Percentiles rank a stretch among this genome's conserved stretches.
These are phyloP conservation scores for Propithecus coquereli DNA, from an alignment of 2,113 vertebrate genomes.

Conservation along the genomic window DNA sequence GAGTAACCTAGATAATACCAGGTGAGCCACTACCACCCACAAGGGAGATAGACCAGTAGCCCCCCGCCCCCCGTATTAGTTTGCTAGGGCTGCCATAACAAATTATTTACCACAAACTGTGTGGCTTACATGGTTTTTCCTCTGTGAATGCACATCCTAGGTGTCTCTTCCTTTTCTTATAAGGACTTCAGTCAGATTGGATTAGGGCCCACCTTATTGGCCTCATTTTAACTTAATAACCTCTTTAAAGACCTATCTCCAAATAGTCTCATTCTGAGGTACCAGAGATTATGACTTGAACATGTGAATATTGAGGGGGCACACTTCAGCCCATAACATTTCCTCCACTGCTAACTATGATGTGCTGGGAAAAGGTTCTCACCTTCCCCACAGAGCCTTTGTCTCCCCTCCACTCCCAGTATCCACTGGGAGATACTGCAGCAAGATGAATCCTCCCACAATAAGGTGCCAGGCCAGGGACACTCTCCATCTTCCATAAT, in stretches of 20 bases:
- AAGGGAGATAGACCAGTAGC: background rate
- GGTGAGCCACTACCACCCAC: background rate
- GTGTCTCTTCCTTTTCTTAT: background rate
- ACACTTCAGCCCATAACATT: background rate
- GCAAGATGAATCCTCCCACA: background rate
- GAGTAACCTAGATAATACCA: background rate
- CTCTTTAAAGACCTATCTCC: background rate
- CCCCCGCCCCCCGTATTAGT: background rate
- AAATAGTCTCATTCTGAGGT: background rate
- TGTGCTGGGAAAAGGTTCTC: background rate
- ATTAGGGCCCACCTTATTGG: background rate
- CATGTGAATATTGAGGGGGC: background rate
- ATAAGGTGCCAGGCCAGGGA: background rate
- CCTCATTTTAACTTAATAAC: background rate
- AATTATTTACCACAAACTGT: background rate
- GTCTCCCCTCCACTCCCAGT: background rate
- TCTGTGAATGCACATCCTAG: background rate
- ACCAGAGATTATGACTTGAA: background rate
- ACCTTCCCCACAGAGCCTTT: background rate
- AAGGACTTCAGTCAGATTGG: background rate
- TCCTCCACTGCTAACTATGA: background rate
- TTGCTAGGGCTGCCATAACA: background rate
- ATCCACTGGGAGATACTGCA: background rate
- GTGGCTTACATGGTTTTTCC: background rate
- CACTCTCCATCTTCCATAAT: background rate